phyloP scores from a whole-genome alignment of 2,113 vertebrate species.

The Coracopsis vasa region DNA sequence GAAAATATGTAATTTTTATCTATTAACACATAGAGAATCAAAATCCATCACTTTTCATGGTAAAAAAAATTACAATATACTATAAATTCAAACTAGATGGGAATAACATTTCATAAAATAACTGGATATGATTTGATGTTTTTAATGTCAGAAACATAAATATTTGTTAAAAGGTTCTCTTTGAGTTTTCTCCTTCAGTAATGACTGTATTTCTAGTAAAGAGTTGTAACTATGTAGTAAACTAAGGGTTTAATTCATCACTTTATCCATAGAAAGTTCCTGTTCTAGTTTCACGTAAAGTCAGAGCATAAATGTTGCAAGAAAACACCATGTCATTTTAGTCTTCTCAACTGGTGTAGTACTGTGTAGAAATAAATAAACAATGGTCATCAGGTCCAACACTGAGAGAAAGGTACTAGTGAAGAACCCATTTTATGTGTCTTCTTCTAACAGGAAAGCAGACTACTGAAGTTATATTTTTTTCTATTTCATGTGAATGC shows the following conservation, averaged over 20 bases:
- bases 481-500: neutral
- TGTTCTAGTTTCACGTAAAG: neutral
- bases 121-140: neutral
- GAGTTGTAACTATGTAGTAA: neutral
- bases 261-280: neutral
- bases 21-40: neutral
- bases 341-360: neutral
- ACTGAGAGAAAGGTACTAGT: neutral
- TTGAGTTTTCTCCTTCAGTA: neutral
- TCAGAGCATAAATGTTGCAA: neutral
- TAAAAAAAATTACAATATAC: neutral
- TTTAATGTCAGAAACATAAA: neutral
- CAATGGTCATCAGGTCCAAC: neutral
- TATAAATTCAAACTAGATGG: neutral
- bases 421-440: neutral
- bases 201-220: neutral
- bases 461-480: neutral
- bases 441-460: neutral
- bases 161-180: neutral
- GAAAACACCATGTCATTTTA: rapidly evolving
- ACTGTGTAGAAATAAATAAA: neutral
- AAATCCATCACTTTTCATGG: neutral
- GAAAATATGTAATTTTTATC: neutral
- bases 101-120: neutral
- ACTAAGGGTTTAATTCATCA: neutral